Evolutionary conservation across 2,113 vertebrate genomes (phyloP), one percentile per base, ranked within the genome.

Genomic region (Rhizomys pruinosus): DNA sequence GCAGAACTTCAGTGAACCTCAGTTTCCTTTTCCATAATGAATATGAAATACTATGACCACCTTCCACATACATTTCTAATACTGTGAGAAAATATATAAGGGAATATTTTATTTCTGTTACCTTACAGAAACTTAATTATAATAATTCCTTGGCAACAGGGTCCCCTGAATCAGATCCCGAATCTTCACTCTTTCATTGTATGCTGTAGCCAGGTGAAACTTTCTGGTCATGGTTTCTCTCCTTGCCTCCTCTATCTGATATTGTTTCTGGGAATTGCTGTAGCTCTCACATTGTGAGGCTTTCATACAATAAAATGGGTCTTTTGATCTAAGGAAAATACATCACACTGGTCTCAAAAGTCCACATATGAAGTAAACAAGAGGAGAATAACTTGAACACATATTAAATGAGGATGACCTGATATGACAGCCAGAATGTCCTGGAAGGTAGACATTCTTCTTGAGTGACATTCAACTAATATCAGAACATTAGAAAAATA

Each of bases 131-230:
- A 66, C 27, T 73, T 80, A 77, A 72, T 76, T 84, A 16, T 88
- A 57, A 76, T 84, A 85, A 68, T 84, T 5, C 64, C 23, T 91
- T 13, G 2, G 84, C 17, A 90, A 55, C n/a, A 77, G 63, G 63
- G 39, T 57, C 4, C 47, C 16, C 88, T 93, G 88, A 68, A 66
- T 86, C 61, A 82, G 64, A 81, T 73, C 52, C 84, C 29, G 42
- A 34, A 47, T 85, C 64, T 86, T 93, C 59, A 72, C 52, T 93
- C 55, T 86, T 91, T 93, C 39, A 52, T 78, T 90, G 6, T 55
- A 59, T 59, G 12, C 37, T 86, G 37, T 12, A 44, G 13, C 20
- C 3, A 81, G n/a, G 16, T 82, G 74, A 85, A 73, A 15, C n/a
- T 55, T 93, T 77, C 59, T 85, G 20, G 2, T 42, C 47, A 81